Percentiles rank a stretch among this genome's conserved stretches.
These are phyloP conservation scores for Geotrypetes seraphini DNA, from an alignment of 2,797 vertebrate genomes.

Conservation along the genomic window DNA sequence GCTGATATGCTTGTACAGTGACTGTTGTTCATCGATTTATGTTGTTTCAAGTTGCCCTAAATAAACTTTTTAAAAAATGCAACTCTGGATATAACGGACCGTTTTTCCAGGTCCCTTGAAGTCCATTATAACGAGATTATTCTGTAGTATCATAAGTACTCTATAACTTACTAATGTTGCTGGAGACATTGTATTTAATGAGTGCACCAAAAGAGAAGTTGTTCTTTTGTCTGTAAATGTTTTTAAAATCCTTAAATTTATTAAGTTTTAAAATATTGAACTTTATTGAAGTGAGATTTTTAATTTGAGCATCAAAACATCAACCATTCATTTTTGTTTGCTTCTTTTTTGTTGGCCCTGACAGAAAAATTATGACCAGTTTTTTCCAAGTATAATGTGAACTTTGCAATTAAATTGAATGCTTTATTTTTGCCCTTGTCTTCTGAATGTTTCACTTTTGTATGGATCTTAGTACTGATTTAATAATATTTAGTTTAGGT, in stretches of 20 bases:
- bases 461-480: conserved; percentile 4
- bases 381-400: background rate
- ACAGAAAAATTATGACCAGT: conserved; percentile 8
- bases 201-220: conserved; percentile 3
- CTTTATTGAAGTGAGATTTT: conserved; percentile 10
- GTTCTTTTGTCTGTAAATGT: background rate
- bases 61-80: too few relatives aligned
- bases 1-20: too few relatives aligned
- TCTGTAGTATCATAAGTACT: too few relatives aligned
- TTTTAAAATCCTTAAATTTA: conserved; percentile 13
- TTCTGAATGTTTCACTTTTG: conserved; percentile 6
- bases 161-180: too few relatives aligned
- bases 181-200: too few relatives aligned
- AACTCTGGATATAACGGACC: too few relatives aligned
- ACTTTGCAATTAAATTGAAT: conserved; percentile 10
- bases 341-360: conserved; percentile 11
- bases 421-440: conserved; percentile 11
- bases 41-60: too few relatives aligned
- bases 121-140: too few relatives aligned
- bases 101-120: too few relatives aligned
- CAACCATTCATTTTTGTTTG: too few relatives aligned
- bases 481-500: too few relatives aligned
- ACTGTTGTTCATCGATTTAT: too few relatives aligned
- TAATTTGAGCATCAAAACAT: conserved; percentile 11
- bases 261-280: conserved; percentile 2